These are phyloP conservation scores for Cryptus viduatorius DNA, from an alignment of 2,888 invertebrate species.

Conservation along the genomic window DNA sequence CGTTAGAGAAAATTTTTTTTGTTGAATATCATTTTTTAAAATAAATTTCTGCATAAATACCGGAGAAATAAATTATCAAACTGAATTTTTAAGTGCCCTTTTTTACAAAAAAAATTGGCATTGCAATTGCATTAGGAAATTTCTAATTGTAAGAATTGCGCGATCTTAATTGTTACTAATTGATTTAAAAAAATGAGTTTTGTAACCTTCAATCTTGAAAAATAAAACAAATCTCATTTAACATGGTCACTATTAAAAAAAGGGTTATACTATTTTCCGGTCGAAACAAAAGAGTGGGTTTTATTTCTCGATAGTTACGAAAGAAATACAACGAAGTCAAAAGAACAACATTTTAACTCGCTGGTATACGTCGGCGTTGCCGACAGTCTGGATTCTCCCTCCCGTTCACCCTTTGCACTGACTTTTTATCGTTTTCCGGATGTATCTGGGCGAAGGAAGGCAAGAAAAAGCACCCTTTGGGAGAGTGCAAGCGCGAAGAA, in stretches of 20 bases:
- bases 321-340: constrained; percentile 36
- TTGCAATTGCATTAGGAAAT: no score
- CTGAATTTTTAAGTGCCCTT: no score
- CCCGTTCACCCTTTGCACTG: constrained; percentile 9
- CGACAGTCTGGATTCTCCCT: constrained; percentile 30
- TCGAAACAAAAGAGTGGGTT: constrained; percentile 5
- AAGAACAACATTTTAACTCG: constrained; percentile 54
- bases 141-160: background rate
- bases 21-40: no score
- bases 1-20: no score
- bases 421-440: constrained; percentile 33
- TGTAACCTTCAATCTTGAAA: background rate
- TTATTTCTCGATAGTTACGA: constrained; percentile 6
- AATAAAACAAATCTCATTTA: background rate
- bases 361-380: background rate
- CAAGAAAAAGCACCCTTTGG: constrained; percentile 13
- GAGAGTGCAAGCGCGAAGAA: background rate
- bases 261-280: background rate
- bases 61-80: no score
- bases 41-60: no score
- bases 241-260: background rate
- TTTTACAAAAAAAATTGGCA: no score
- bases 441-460: constrained; percentile 8
- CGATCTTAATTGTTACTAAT: background rate
- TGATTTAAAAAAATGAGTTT: background rate